These are phyloP conservation scores for Rhopalosiphum padi DNA, from an alignment of 1,140 invertebrate genomes.

Conservation along the genomic window DNA sequence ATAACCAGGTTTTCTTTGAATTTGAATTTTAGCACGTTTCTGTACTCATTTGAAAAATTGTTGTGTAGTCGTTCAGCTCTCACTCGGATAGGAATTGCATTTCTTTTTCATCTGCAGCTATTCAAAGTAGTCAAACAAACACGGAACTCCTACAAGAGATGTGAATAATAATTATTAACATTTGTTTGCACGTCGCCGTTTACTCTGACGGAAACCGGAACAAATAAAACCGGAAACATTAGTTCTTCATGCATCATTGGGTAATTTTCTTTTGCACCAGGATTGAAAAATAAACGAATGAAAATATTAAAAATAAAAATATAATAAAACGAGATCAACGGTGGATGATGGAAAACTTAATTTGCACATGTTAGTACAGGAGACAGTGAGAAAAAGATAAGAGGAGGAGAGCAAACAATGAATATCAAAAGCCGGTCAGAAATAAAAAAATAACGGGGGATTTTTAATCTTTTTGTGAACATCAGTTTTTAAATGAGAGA, in stretches of 20 bases:
- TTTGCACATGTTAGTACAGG: not conserved
- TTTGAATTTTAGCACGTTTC: slow-evolving; percentile 21
- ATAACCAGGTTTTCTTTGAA: not conserved
- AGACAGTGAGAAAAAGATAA: not conserved
- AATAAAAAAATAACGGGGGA: slow-evolving; percentile 34
- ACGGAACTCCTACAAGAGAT: too few relatives aligned
- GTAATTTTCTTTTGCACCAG: not conserved
- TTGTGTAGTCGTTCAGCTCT: not conserved
- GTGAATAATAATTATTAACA: not conserved
- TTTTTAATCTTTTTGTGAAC: slow-evolving; percentile 7
- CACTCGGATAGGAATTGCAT: not conserved
- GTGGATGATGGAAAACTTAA: not conserved
- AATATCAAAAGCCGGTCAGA: slow-evolving; percentile 13
- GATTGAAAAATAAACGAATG: not conserved
- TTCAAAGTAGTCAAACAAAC: not conserved
- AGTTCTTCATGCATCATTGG: not conserved
- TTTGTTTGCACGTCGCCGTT: not conserved
- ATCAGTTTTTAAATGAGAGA: slow-evolving; percentile 33
- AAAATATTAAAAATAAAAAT: not conserved
- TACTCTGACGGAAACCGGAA: slow-evolving; percentile 16
- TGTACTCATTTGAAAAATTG: slow-evolving; percentile 10
- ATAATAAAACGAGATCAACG: not conserved
- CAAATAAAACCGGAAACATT: not conserved
- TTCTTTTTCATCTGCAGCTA: not conserved
- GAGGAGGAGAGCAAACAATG: not conserved